A percentile compares a stretch with the other conserved stretches of the same genome.
phyloP scores from a whole-genome alignment of 2,797 vertebrate species.

The Huso huso region DNA sequence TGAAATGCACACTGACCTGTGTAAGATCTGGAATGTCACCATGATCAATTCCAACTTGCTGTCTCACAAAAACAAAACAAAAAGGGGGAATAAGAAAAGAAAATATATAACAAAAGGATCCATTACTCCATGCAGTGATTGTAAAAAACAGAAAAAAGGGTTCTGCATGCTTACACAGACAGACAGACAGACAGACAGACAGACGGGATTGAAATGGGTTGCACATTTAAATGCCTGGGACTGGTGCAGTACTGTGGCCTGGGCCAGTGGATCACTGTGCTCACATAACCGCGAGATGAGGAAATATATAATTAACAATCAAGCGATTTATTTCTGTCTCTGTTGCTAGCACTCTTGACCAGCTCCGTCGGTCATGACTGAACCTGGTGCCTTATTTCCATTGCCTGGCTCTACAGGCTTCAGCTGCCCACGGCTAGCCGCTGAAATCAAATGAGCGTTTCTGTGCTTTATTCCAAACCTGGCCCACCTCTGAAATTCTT shows the following conservation, averaged over 20 bases:
- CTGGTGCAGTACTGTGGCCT: slow-evolving; percentile 12
- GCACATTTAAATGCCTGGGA: slow-evolving; percentile 35
- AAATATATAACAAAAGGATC: slow-evolving; percentile 61
- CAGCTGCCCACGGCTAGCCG: no score
- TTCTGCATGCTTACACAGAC: slow-evolving; percentile 32
- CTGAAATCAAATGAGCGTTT: no score
- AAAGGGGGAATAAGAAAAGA: slow-evolving; percentile 49
- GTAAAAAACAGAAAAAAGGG: slow-evolving; percentile 50
- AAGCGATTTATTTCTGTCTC: neutral
- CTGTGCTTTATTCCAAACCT: neutral
- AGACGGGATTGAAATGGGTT: slow-evolving; percentile 35
- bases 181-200: slow-evolving; percentile 20
- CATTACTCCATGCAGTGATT: slow-evolving; percentile 62
- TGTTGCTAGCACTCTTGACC: no score
- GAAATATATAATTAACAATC: slow-evolving; percentile 14
- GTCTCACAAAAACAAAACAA: slow-evolving; percentile 62
- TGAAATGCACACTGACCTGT: slow-evolving; percentile 84
- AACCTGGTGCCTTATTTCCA: no score
- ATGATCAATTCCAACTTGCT: slow-evolving; percentile 97
- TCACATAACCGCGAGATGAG: slow-evolving; percentile 35
- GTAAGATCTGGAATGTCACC: slow-evolving; percentile 92
- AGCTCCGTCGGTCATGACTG: no score
- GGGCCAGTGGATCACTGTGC: slow-evolving; percentile 43
- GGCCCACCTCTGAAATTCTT: no score
- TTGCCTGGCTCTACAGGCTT: no score